Conservation (phyloP, 2,797 vertebrate genomes). For the Corythornis leucogaster region DNA sequence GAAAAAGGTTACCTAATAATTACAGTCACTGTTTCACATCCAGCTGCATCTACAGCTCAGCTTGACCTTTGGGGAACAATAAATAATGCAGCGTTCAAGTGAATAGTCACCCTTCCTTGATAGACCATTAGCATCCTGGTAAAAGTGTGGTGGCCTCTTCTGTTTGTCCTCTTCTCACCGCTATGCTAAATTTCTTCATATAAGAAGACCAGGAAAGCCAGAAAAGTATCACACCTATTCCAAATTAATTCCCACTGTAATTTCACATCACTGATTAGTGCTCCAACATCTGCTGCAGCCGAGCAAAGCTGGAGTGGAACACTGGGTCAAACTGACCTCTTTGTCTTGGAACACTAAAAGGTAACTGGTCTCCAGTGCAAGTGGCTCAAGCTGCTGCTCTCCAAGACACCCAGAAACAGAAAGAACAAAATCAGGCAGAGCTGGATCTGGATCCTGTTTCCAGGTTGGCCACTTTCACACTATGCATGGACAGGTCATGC, state of each 20-base stretch:
- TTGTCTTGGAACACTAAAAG: neutral
- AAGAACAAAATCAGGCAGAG: neutral
- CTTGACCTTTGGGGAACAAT: slow-evolving; percentile 23
- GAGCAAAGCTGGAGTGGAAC: neutral
- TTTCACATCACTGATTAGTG: neutral
- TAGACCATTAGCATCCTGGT: accelerated
- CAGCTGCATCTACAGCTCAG: slow-evolving; percentile 4
- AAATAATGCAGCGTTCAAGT: neutral
- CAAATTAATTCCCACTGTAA: neutral
- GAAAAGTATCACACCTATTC: neutral
- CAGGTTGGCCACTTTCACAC: neutral
- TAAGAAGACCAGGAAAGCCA: neutral
- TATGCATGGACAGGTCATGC: neutral
- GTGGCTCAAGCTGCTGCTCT: neutral
- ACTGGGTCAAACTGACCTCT: neutral
- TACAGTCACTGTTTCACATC: neutral
- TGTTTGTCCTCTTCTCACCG: neutral
- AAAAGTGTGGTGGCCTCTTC: neutral
- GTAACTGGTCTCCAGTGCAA: neutral
- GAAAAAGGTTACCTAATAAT: slow-evolving; percentile 37
- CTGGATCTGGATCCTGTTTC: neutral
- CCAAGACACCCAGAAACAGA: neutral
- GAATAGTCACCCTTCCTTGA: neutral
- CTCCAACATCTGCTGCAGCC: neutral
- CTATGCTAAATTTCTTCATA: neutral